Evolutionary conservation across 2,888 invertebrate genomes (phyloP).

Genomic region (Falcaria lacertinaria): DNA sequence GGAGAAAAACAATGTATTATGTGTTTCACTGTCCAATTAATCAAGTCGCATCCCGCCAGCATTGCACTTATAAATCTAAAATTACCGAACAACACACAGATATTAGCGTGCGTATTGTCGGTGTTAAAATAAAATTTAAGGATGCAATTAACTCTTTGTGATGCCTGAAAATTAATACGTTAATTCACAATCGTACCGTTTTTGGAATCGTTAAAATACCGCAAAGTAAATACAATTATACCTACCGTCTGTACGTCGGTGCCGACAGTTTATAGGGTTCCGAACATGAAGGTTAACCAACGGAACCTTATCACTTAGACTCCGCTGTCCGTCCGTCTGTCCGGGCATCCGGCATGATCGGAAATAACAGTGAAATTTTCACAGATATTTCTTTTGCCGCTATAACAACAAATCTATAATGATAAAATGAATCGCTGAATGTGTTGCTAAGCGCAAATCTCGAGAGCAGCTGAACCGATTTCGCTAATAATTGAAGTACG

Average conservation of each 20-base stretch:
- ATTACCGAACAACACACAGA: slow-evolving; percentile 40
- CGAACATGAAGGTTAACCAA: too few relatives aligned
- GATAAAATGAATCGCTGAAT: too few relatives aligned
- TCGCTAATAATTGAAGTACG: too few relatives aligned
- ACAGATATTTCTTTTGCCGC: too few relatives aligned
- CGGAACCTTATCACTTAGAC: too few relatives aligned
- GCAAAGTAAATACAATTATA: slow-evolving; percentile 50
- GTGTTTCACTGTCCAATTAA: slow-evolving; percentile 56
- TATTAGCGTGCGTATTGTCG: slow-evolving; percentile 57
- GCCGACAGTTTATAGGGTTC: too few relatives aligned
- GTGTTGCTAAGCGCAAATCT: too few relatives aligned
- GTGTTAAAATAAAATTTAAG: slow-evolving; percentile 72
- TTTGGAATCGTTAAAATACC: slow-evolving; percentile 60
- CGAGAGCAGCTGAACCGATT: too few relatives aligned
- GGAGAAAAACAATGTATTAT: slow-evolving; percentile 54
- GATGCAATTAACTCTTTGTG: slow-evolving; percentile 64
- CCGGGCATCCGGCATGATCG: too few relatives aligned
- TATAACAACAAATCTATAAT: too few relatives aligned
- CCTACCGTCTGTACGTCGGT: slow-evolving; percentile 3
- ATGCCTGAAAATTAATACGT: slow-evolving; percentile 65
- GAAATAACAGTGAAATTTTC: too few relatives aligned
- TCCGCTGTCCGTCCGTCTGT: too few relatives aligned
- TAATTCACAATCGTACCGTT: slow-evolving; percentile 46
- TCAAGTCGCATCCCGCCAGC: slow-evolving; percentile 46
- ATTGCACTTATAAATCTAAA: slow-evolving; percentile 42